Percentiles rank a stretch among this genome's conserved stretches.
Conservation (phyloP, 2,888 invertebrate genomes). For the Deilephila elpenor region DNA sequence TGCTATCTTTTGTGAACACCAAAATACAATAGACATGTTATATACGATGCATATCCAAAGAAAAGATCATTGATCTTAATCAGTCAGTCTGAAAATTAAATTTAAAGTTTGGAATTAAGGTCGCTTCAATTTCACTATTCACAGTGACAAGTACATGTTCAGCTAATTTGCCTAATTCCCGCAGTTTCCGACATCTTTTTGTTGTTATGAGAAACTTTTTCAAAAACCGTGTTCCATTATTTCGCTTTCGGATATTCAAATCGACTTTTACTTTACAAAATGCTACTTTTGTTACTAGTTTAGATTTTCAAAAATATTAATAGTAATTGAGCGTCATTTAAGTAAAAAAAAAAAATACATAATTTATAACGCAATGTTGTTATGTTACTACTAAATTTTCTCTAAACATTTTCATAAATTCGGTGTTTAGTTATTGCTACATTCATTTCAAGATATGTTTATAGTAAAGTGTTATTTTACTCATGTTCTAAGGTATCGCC, state of each 20-base stretch:
- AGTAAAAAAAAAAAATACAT: too few relatives aligned
- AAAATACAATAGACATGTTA: too few relatives aligned
- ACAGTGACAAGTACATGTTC: not conserved
- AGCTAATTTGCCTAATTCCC: not conserved
- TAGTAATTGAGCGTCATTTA: too few relatives aligned
- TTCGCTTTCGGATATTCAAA: not conserved
- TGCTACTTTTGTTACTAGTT: not conserved
- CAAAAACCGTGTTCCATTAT: not conserved
- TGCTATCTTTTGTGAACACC: too few relatives aligned
- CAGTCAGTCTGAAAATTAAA: not conserved
- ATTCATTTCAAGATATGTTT: too few relatives aligned
- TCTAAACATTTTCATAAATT: too few relatives aligned
- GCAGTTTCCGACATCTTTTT: not conserved
- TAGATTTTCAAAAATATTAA: not conserved
- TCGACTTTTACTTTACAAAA: constrained; percentile 11
- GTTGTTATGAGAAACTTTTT: not conserved
- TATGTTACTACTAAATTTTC: too few relatives aligned
- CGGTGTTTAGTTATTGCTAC: too few relatives aligned
- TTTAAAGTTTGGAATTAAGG: not conserved
- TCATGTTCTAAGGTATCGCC: too few relatives aligned
- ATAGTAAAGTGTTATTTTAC: too few relatives aligned
- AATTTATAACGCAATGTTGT: too few relatives aligned
- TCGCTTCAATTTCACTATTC: constrained; percentile 16
- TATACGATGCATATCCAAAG: too few relatives aligned
- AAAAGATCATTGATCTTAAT: not conserved